phyloP scores from a whole-genome alignment of 37 sponge, comb jelly and placozoan genomes.

The Chondrosia reniformis region DNA sequence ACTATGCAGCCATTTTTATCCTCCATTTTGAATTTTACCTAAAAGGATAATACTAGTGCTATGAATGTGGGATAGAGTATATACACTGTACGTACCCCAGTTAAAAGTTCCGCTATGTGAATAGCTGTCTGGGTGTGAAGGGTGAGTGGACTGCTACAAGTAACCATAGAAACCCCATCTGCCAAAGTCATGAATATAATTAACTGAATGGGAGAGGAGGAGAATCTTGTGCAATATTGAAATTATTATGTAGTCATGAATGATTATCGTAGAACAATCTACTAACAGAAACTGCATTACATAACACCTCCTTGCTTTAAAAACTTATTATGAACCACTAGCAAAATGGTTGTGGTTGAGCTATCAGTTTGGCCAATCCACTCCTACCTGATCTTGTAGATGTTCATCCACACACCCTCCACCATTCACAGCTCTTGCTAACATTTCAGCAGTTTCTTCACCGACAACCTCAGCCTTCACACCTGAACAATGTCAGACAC shows the following conservation, averaged over 20 bases:
- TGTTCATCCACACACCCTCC: slow-evolving; percentile 89
- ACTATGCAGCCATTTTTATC: no score
- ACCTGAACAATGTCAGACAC: slow-evolving; percentile 21
- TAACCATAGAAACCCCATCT: slow-evolving; percentile 64
- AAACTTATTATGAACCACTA: no score
- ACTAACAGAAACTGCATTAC: no score
- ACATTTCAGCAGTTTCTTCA: slow-evolving; percentile 41
- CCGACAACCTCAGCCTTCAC: slow-evolving; percentile 49
- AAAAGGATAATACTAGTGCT: no score
- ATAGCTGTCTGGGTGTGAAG: slow-evolving; percentile 96
- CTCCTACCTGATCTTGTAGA: slow-evolving; percentile 80
- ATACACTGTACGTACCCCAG: slow-evolving; percentile 35
- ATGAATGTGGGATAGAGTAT: no score
- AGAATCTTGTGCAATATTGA: no score
- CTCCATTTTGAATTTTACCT: no score
- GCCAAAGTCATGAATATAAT: slow-evolving; percentile 92
- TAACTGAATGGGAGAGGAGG: slow-evolving; percentile 50
- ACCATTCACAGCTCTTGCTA: slow-evolving; percentile 27
- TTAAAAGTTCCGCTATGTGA: slow-evolving; percentile 58
- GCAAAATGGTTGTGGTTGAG: no score
- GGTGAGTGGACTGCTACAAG: slow-evolving; percentile 82
- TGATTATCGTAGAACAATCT: no score
- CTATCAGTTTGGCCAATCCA: not conserved
- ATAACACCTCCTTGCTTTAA: no score
- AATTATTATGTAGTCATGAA: no score